Evolutionary conservation across 1,140 invertebrate genomes (phyloP).

Genomic region (Oppia nitens): DNA sequence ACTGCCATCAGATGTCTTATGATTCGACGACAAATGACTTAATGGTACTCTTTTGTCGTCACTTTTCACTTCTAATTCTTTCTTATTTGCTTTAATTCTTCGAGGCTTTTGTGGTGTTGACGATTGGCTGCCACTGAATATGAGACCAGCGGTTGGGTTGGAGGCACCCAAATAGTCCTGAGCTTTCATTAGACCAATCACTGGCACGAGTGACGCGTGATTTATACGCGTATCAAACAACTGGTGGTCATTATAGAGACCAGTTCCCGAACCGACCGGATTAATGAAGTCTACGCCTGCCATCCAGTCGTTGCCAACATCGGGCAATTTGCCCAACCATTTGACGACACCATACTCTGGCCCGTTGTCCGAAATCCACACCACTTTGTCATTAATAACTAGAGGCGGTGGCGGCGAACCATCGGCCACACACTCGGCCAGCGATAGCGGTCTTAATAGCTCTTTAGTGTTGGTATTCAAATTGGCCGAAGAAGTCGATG

Average conservation of each 20-base stretch:
- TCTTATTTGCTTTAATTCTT: conserved; percentile 8
- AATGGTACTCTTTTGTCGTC: background rate
- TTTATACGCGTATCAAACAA: conserved; percentile 36
- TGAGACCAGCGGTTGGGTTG: background rate
- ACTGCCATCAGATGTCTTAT: background rate
- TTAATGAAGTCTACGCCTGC: conserved; percentile 41
- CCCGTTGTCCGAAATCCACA: conserved; percentile 37
- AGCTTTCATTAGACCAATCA: conserved; percentile 35
- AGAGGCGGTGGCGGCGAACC: conserved; percentile 24
- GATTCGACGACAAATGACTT: background rate
- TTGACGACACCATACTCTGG: conserved; percentile 34
- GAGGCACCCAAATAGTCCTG: conserved; percentile 27
- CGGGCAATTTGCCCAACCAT: conserved; percentile 38
- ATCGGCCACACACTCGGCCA: conserved; percentile 16
- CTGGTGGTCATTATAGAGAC: conserved; percentile 32
- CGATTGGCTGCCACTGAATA: background rate
- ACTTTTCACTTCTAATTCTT: background rate
- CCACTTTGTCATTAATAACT: conserved; percentile 33
- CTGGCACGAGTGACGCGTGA: conserved; percentile 40
- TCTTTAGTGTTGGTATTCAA: background rate
- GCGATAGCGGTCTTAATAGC: conserved; percentile 8
- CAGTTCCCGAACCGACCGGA: conserved; percentile 35
- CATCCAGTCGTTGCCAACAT: conserved; percentile 33
- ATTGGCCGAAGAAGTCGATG: background rate
- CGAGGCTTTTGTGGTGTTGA: conserved; percentile 6